Conservation (phyloP, 2,113 vertebrate species). For the Sylvia atricapilla region DNA sequence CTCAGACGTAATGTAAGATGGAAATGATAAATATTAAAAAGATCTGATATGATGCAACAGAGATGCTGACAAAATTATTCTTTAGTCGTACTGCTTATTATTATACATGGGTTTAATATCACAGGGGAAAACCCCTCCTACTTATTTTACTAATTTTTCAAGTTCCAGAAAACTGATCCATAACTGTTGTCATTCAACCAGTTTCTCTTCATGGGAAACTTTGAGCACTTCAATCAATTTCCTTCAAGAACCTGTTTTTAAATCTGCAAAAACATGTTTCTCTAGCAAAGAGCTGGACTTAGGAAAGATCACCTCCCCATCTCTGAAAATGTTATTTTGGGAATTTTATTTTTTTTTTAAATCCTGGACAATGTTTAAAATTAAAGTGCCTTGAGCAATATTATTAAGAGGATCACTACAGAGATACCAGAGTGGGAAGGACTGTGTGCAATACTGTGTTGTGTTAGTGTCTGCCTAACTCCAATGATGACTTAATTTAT, state of each 20-base stretch:
- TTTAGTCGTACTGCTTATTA: not conserved
- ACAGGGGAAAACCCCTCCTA: not conserved
- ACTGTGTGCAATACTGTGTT: not conserved
- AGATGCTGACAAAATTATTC: not conserved
- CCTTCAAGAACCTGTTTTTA: not conserved
- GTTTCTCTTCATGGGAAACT: not conserved
- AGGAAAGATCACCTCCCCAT: not conserved
- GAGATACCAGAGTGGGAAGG: not conserved
- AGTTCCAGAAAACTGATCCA: not conserved
- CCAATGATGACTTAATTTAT: not conserved
- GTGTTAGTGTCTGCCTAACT: not conserved
- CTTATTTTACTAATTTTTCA: not conserved
- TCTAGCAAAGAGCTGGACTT: not conserved
- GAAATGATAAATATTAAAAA: not conserved
- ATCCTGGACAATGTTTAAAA: not conserved
- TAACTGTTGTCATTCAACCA: not conserved
- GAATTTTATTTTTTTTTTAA: not conserved
- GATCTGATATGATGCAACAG: not conserved
- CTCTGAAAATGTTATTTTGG: fast-evolving
- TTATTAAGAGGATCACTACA: not conserved
- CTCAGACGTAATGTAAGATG: not conserved
- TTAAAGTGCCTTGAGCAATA: not conserved
- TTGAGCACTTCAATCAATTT: not conserved
- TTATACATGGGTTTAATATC: not conserved
- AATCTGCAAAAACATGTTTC: not conserved